These are phyloP conservation scores for Potorous gilbertii DNA, from an alignment of 2,797 vertebrate genomes.

Conservation along the genomic window DNA sequence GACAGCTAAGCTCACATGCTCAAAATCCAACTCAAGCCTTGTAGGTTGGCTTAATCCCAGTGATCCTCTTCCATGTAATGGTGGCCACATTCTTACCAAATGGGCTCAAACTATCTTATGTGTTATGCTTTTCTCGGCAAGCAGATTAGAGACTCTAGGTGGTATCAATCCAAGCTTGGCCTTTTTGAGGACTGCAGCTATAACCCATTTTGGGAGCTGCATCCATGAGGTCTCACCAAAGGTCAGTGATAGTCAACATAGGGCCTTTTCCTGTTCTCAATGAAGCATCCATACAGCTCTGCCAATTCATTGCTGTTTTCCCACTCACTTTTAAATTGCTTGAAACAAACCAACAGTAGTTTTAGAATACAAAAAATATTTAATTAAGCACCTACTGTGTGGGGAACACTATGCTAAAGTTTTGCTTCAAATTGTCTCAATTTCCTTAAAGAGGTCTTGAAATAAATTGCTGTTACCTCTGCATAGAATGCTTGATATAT, in stretches of 20 bases:
- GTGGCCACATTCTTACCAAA: not conserved
- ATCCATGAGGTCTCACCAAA: not conserved
- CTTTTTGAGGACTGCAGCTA: not conserved
- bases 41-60: not conserved
- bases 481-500: constrained; percentile 92
- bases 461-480: constrained; percentile 85
- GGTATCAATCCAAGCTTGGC: not conserved
- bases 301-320: not conserved
- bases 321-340: not conserved
- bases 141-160: not conserved
- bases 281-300: not conserved
- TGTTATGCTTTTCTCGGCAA: not conserved
- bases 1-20: not conserved
- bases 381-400: not conserved
- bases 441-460: not conserved
- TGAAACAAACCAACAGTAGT: not conserved
- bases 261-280: not conserved
- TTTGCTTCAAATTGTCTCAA: too few relatives aligned
- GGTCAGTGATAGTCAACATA: not conserved
- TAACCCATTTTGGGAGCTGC: not conserved
- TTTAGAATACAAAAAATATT: not conserved
- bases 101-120: not conserved
- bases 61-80: not conserved
- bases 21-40: not conserved
- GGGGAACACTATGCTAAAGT: not conserved